Evolutionary conservation across 2,888 invertebrate species (phyloP), one percentile per base, ranked within the genome.

Genomic region (Spisula solida): DNA sequence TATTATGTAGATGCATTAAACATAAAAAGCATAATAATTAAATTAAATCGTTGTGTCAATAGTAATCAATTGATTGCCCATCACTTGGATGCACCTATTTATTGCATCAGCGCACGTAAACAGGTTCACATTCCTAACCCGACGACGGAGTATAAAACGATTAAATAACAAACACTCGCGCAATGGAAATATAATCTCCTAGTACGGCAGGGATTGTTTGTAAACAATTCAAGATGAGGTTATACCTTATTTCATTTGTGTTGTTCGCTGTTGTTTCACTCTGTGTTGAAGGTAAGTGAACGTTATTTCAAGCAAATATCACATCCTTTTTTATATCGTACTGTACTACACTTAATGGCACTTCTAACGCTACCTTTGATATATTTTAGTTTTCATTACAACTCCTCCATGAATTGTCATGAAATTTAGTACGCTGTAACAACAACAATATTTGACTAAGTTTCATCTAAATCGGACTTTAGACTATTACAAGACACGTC

Each of bases 261-360:
- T n/a, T 84, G 20, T 75, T 55, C 1, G 55, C 29, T 20, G 75
- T 78, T 0, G 70, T 25, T 12, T 75, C 70, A 1, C 70, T 70
- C 31, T 70, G 66, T 48, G 75, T 48, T 51, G 75, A 84, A 51
- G 84, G 84, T 84, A 51, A 84, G 84, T 70, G 2, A 29, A 81
- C 5, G 1, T 14, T 14, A 6, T 47, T 6, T 25, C 1, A 20
- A 78, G 31, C 20, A 6, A 16, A 16, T 12, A 18, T 25, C 25
- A 5, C 25, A 0, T 29, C 4, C 20, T 56, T 18, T 56, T 56
- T 20, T 56, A n/a, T 18, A 0, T 56, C 55, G 55, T n/a, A n/a
- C n/a, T n/a, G n/a, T n/a, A n/a, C n/a, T n/a, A n/a, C n/a, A n/a
- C n/a, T n/a, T n/a, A n/a, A n/a, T n/a, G n/a, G n/a, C n/a, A n/a